Conservation (phyloP, 2,113 vertebrate species). For the Pterophyllum scalare region DNA sequence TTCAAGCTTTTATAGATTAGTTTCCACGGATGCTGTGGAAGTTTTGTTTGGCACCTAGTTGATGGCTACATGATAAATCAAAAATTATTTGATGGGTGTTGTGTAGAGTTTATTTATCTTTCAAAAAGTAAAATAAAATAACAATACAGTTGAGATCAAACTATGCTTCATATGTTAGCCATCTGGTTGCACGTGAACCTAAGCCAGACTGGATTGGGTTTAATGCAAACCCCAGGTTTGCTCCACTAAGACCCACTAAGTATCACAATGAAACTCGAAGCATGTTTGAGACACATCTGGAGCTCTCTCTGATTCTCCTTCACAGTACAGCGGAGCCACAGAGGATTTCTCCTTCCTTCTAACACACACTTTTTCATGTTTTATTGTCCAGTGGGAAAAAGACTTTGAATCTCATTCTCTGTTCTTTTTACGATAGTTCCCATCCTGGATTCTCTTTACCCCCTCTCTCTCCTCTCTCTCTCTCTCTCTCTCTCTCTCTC, state of each 20-base stretch:
- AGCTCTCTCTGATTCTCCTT: conserved; percentile 42
- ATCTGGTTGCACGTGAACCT: conserved; percentile 45
- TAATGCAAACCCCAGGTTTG: conserved; percentile 42
- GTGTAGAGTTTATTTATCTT: neutral
- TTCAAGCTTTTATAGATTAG: neutral
- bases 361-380: conserved; percentile 68
- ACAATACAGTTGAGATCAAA: conserved; percentile 25
- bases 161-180: conserved; percentile 44
- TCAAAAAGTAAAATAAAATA: no score
- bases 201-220: conserved; percentile 48
- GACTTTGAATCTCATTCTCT: conserved; percentile 57
- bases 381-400: conserved; percentile 67
- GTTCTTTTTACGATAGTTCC: conserved; percentile 64
- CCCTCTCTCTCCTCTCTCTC: neutral
- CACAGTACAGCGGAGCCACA: conserved; percentile 42
- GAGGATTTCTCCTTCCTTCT: conserved; percentile 57
- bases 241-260: conserved; percentile 55
- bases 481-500: conserved; percentile 18
- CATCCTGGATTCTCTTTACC: conserved; percentile 48
- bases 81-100: neutral
- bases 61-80: conserved; percentile 26
- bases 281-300: conserved; percentile 74
- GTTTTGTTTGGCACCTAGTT: neutral
- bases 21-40: conserved; percentile 2
- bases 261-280: conserved; percentile 69